These are phyloP conservation scores for Hydropotes inermis DNA, from an alignment of 2,113 vertebrate species.

Conservation along the genomic window DNA sequence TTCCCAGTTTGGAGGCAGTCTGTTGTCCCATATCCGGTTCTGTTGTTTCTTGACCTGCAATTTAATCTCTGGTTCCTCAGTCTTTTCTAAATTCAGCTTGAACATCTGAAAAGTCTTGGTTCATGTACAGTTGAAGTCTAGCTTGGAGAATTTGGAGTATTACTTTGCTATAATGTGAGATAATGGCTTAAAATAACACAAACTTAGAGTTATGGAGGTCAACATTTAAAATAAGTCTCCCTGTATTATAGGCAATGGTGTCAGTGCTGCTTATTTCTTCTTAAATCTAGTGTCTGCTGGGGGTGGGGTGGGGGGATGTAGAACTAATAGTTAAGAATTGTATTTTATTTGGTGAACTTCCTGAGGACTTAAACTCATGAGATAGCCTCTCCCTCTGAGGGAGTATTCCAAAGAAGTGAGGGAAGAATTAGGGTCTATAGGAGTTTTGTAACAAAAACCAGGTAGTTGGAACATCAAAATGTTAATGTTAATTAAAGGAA, in stretches of 20 bases:
- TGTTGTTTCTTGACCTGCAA: not conserved
- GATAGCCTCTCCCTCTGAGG: not conserved
- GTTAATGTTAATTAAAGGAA: not conserved
- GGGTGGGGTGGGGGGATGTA: accelerated
- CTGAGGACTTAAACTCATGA: not conserved
- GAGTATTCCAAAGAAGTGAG: not conserved
- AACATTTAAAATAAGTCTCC: not conserved
- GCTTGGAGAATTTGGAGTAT: not conserved
- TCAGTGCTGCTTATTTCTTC: not conserved
- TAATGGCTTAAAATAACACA: not conserved
- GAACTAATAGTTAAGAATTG: not conserved
- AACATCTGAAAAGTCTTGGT: not conserved
- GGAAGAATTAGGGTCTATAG: not conserved
- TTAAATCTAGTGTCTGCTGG: not conserved
- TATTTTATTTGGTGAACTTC: not conserved
- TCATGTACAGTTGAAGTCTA: not conserved
- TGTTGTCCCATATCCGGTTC: not conserved
- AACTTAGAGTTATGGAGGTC: not conserved
- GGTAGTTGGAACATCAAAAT: not conserved
- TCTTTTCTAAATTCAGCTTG: not conserved
- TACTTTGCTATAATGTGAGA: not conserved
- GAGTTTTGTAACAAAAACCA: not conserved
- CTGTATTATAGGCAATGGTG: accelerated
- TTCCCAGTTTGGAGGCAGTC: not conserved
- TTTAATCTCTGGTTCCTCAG: not conserved